Evolutionary conservation across 2,888 invertebrate genomes (phyloP).

Genomic region (Synanthedon formicaeformis): DNA sequence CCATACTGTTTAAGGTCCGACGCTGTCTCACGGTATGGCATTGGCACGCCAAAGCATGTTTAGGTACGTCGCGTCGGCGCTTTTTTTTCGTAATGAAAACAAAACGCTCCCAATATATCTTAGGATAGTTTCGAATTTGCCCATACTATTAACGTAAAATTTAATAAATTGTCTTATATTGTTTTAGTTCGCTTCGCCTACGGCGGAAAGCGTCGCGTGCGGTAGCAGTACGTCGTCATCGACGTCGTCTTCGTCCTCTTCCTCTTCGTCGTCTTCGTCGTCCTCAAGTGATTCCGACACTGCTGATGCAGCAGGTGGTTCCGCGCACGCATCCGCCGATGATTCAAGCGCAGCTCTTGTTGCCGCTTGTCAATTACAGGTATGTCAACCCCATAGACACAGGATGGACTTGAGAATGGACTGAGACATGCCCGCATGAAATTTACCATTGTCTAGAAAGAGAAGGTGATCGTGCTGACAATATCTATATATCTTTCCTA

Average conservation of each 20-base stretch:
- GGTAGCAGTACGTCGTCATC: slow-evolving; percentile 58
- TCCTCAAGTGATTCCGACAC: slow-evolving; percentile 61
- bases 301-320: slow-evolving; percentile 51
- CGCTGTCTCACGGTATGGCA: no score
- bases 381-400: slow-evolving; percentile 11
- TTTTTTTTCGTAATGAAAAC: no score
- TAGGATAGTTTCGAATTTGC: not conserved
- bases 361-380: slow-evolving; percentile 69
- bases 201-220: slow-evolving; percentile 46
- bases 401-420: no score
- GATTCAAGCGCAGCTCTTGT: slow-evolving; percentile 71
- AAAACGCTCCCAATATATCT: no score
- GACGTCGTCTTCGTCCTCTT: slow-evolving; percentile 49
- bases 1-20: no score
- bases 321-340: slow-evolving; percentile 47
- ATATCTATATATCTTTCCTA: not conserved
- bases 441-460: no score
- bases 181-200: slow-evolving; percentile 49
- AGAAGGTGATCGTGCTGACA: no score
- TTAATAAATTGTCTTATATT: not conserved
- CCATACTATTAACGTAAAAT: not conserved
- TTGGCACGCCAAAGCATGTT: no score
- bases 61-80: no score
- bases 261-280: slow-evolving; percentile 58
- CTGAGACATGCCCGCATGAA: no score